phyloP scores from a whole-genome alignment of 2,888 invertebrate species.

The Netelia inedita region DNA sequence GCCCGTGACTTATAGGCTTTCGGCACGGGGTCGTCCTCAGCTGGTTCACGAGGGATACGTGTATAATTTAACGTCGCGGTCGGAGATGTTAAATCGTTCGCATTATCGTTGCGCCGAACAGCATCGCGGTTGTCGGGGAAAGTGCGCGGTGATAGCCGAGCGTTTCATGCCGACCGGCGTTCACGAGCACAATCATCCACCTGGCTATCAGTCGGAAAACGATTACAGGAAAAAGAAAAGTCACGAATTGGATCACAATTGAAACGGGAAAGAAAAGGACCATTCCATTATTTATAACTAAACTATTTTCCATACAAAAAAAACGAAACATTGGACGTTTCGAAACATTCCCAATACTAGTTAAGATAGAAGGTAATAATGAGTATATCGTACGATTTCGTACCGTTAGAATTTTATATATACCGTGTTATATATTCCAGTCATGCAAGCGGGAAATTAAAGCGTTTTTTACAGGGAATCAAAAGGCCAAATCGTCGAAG shows the following conservation, averaged over 20 bases:
- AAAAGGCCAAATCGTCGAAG: conserved; percentile 33
- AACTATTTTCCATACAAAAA: conserved; percentile 42
- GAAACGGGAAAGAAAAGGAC: conserved; percentile 15
- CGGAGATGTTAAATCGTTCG: conserved; percentile 77
- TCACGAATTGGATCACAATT: conserved; percentile 71
- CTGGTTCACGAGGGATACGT: conserved; percentile 79
- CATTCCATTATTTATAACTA: conserved; percentile 46
- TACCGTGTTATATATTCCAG: conserved; percentile 45
- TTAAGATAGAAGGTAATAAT: conserved; percentile 57
- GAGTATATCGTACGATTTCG: conserved; percentile 45
- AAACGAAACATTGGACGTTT: conserved; percentile 40
- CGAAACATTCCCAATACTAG: conserved; percentile 56
- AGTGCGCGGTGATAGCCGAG: conserved; percentile 80
- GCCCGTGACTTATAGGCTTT: conserved; percentile 78
- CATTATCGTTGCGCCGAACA: conserved; percentile 80
- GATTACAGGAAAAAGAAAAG: conserved; percentile 78
- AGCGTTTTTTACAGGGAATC: conserved; percentile 26
- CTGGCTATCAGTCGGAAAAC: conserved; percentile 79
- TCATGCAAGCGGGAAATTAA: conserved; percentile 20
- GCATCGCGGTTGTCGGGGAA: conserved; percentile 79
- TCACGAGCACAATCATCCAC: conserved; percentile 79
- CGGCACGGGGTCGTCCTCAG: conserved; percentile 78
- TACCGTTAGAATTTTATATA: conserved; percentile 47
- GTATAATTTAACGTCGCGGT: conserved; percentile 79
- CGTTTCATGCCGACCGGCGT: conserved; percentile 80